A percentile compares a stretch with the other conserved stretches of the same genome.
These are phyloP conservation scores for Apamea epomidion DNA, from an alignment of 2,888 invertebrate genomes.

Conservation along the genomic window DNA sequence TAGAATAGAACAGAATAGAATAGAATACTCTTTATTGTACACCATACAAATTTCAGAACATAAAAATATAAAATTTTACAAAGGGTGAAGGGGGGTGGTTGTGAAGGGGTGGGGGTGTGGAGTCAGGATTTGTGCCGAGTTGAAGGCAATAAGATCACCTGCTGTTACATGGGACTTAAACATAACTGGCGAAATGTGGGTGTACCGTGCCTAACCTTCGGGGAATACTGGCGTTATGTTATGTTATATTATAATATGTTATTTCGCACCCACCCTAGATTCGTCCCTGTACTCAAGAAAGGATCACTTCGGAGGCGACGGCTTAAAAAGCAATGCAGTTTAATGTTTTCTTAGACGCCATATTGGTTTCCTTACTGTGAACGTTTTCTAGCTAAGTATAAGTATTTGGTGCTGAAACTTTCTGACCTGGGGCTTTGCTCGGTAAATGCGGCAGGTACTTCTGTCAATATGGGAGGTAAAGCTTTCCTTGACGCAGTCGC, in stretches of 20 bases:
- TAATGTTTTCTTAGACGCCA: conserved; percentile 54
- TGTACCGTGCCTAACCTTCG: not conserved
- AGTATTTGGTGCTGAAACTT: conserved; percentile 20
- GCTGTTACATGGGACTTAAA: not conserved
- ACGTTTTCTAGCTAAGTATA: conserved; percentile 40
- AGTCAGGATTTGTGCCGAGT: not conserved
- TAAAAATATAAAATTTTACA: too few species aligned
- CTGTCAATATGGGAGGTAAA: not conserved
- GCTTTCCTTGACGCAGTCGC: not conserved
- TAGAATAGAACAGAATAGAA: too few species aligned
- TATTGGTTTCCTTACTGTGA: conserved; percentile 49
- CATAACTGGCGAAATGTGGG: not conserved
- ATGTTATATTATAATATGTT: not conserved
- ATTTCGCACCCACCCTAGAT: conserved; percentile 21
- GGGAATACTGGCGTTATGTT: not conserved
- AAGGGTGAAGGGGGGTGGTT: too few species aligned
- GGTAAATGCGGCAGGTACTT: not conserved
- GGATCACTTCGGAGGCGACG: conserved; percentile 55
- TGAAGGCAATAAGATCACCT: not conserved
- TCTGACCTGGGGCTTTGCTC: not conserved
- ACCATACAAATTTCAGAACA: too few species aligned
- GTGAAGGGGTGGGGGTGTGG: too few species aligned
- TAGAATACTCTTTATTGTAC: too few species aligned
- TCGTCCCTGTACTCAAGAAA: conserved; percentile 45
- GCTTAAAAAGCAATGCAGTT: conserved; percentile 68